Conservation (phyloP, 2,888 invertebrate species). For the Amorpha juglandis region DNA sequence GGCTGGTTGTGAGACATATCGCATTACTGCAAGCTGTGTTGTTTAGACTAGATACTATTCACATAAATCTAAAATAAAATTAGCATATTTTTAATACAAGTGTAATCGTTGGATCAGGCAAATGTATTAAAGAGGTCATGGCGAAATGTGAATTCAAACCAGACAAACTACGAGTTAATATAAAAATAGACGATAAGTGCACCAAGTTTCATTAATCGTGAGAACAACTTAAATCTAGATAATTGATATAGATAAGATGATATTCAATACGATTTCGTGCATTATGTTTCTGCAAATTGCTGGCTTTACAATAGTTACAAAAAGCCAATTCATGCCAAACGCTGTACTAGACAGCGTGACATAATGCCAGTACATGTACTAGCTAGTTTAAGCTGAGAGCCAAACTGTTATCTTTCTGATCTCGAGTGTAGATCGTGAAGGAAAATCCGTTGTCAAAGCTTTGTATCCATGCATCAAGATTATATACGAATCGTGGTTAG, state of each 20-base stretch:
- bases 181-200: not conserved
- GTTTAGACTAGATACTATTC: not conserved
- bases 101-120: conserved; percentile 1
- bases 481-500: conserved; percentile 63
- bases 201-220: conserved; percentile 6
- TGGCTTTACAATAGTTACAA: conserved; percentile 43
- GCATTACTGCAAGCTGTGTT: not conserved
- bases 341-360: conserved; percentile 32
- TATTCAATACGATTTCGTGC: conserved; percentile 8
- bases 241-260: conserved; percentile 12
- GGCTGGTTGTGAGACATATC: not conserved
- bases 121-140: conserved; percentile 11
- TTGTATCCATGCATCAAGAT: conserved; percentile 57
- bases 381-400: conserved; percentile 31
- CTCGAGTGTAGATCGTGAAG: conserved; percentile 62
- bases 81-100: not conserved
- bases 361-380: conserved; percentile 32
- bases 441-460: conserved; percentile 56
- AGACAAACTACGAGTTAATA: not conserved
- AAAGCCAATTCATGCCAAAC: conserved; percentile 30
- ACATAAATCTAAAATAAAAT: not conserved
- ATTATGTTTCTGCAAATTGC: conserved; percentile 29
- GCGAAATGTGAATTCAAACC: not conserved
- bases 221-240: conserved; percentile 4
- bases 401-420: conserved; percentile 57